Base-by-base conservation (phyloP, 2,797 vertebrate species). In the Rhadinocentrus ornatus region DNA sequence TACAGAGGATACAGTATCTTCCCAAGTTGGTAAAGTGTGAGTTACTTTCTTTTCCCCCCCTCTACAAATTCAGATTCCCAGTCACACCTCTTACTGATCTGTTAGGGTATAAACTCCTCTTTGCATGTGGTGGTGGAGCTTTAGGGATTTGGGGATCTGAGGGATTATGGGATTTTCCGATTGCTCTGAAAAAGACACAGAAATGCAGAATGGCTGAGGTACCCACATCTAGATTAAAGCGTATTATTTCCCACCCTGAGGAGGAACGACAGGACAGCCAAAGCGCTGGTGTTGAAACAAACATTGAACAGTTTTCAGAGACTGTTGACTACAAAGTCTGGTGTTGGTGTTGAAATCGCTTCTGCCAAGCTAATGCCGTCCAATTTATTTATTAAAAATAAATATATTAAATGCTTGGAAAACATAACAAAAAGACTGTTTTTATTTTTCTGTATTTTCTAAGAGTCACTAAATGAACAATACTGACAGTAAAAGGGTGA, bases 131-230 rank as follows among this genome's bases (percentile, higher is more conserved):
- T 62, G 62, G 73, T 67, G 73, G 73, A 72, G 81, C 59, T 90
- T 90, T 76, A 50, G 89, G 34, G 87, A 87, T 90, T 91, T 81
- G 62, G 70, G 87, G 87, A 90, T 91, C 73, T 71, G 75, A 35
- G 44, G 90, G 91, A 92, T 94, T 93, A 92, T 74, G 78, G 89
- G 93, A 92, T 93, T 94, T 90, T 86, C 73, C 73, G 83, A 90
- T 85, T 69, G 72, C 85, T 69, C 74, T 86, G 91, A 87, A 89
- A 90, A 91, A 86, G 80, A 88, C 85, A 85, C 69, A 89, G 81
- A 75, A 81, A 91, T 90, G 88, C 86, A 75, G 84, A 93, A 90
- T 78, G 88, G 84, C 83, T 83, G 78, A 86, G 82, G 82, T 86
- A 72, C 85, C 88, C 87, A 88, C 83, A 89, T 89, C 85, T 80